Base-by-base conservation (phyloP, 2,113 vertebrate species). In the Pteruthius melanotis region DNA sequence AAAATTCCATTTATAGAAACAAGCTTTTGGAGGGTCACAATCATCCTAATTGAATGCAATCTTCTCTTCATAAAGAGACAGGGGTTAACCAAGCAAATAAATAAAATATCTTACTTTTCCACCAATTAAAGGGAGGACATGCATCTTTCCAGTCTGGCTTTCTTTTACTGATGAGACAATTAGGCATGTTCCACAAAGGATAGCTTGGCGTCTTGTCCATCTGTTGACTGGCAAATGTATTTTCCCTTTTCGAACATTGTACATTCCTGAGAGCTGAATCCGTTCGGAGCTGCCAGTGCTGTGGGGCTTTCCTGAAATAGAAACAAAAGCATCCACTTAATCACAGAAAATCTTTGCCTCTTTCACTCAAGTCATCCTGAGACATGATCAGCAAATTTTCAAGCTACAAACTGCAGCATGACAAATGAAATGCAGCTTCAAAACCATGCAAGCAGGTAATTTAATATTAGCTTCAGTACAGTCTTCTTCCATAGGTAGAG, bases 161-260 rank as follows among this genome's bases (percentile, higher is more conserved):
- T 99, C 99, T 94, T 99, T 99, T 85, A 99, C 98, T 5, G 99
- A 99, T 57, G 99, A 99, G 45, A 99, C 99, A 89, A 99, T 99
- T 86, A 99, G 98, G 97, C 99, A 99, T 94, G 99, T 99, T 94
- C 99, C 99, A 65, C 99, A 99, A 88, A 99, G 98, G 97, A 99
- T 99, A 96, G 99, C 99, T 97, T 99, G 99, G 89, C 99, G 98
- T 82, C 98, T 98, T 96, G 98, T 99, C 99, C 99, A 99, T 93
- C 99, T 98, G 98, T 99, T 99, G 90, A 99, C 99, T 6, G 99
- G 99, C 82, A 99, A 98, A 97, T 99, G 99, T 97, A 99, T 99
- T 97, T 99, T 99, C 97, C 99, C 99, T 98, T 99, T 99, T 76
- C 99, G 98, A 93, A 99, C 99, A 66, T 99, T 99, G 96, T 99